phyloP scores from a whole-genome alignment of 1,140 invertebrate genomes.

The Tetramorium alpestre region DNA sequence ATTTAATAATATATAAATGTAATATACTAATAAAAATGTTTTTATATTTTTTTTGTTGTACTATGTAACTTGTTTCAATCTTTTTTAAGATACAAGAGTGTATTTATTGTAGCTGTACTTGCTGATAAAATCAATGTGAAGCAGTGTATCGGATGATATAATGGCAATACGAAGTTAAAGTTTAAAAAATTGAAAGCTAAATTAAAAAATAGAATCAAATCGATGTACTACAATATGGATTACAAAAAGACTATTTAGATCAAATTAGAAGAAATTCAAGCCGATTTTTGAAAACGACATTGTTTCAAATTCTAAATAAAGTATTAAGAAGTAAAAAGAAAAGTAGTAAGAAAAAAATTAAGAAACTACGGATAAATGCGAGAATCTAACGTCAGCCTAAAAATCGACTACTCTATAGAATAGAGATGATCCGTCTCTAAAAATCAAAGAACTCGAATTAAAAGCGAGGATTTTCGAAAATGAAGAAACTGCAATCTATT shows the following conservation, averaged over 20 bases:
- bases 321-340: too few species aligned
- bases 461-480: not conserved
- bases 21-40: conserved; percentile 72
- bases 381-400: not conserved
- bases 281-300: not conserved
- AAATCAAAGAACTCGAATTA: not conserved
- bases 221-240: not conserved
- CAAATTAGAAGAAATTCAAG: not conserved
- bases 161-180: not conserved
- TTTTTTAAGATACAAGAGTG: not conserved
- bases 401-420: not conserved
- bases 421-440: not conserved
- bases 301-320: not conserved
- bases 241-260: not conserved
- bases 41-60: conserved; percentile 78
- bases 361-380: not conserved
- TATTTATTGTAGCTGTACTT: not conserved
- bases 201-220: not conserved
- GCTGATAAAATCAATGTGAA: not conserved
- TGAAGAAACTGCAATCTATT: too few species aligned
- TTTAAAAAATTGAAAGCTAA: not conserved
- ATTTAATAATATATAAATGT: conserved; percentile 65
- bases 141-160: not conserved
- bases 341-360: too few species aligned
- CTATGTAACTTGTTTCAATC: conserved; percentile 19